Conservation (phyloP, 92 coral and sea anemone species). For the Heliopora coerulea region DNA sequence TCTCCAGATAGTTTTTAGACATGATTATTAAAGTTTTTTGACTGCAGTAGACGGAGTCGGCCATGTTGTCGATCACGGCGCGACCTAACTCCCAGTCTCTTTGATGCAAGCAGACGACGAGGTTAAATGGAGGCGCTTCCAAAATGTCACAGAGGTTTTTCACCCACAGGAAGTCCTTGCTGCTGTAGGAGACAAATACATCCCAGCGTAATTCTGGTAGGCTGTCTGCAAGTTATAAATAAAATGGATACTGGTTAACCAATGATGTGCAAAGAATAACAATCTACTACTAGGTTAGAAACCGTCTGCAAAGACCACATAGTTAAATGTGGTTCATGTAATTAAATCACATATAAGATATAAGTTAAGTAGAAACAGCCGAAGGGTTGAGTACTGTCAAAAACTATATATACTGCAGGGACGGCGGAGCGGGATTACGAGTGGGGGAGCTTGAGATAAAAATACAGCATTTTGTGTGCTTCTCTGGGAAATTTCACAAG, state of each 20-base stretch:
- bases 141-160: conserved; percentile 24
- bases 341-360: too few relatives aligned
- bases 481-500: too few relatives aligned
- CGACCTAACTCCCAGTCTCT: conserved; percentile 41
- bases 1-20: conserved; percentile 18
- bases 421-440: too few relatives aligned
- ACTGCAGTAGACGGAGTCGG: conserved; percentile 30
- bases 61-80: conserved; percentile 20
- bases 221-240: conserved; percentile 3
- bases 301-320: too few relatives aligned
- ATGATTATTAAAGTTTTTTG: conserved; percentile 22
- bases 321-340: too few relatives aligned
- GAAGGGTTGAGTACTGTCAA: too few relatives aligned
- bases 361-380: too few relatives aligned
- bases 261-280: too few relatives aligned
- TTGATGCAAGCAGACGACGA: conserved; percentile 23
- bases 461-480: too few relatives aligned
- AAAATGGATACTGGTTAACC: not conserved
- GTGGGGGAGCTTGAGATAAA: too few relatives aligned
- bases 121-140: conserved; percentile 35
- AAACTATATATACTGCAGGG: too few relatives aligned
- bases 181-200: conserved; percentile 81
- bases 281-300: too few relatives aligned
- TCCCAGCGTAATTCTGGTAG: conserved; percentile 45
- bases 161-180: conserved; percentile 79